phyloP scores from a whole-genome alignment of 2,888 invertebrate genomes.

The Campoplex nolae region DNA sequence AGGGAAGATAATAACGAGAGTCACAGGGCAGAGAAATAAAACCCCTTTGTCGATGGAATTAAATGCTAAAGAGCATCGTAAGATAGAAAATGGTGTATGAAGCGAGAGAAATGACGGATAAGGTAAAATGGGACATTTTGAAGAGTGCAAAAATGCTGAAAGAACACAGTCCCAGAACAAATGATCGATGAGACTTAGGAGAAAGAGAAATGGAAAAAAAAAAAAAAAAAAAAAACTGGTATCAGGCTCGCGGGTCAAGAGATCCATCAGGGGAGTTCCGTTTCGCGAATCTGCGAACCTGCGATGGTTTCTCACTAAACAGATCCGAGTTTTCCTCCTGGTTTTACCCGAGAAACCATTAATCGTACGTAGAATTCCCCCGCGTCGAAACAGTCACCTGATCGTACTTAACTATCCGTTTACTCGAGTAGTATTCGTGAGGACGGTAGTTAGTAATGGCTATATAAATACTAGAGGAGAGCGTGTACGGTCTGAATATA shows the following conservation, averaged over 20 bases:
- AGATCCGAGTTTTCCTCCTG: slow-evolving; percentile 65
- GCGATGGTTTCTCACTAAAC: slow-evolving; percentile 36
- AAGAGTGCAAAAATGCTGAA: not conserved
- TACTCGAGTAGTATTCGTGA: slow-evolving; percentile 23
- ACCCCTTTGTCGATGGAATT: not conserved
- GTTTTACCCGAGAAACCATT: slow-evolving; percentile 66
- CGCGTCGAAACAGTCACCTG: slow-evolving; percentile 60
- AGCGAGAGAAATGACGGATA: not conserved
- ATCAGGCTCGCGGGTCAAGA: slow-evolving; percentile 34
- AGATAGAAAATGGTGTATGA: slow-evolving; percentile 9
- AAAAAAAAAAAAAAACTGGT: slow-evolving; percentile 42
- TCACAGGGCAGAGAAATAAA: slow-evolving; percentile 19
- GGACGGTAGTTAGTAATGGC: slow-evolving; percentile 15
- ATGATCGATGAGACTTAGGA: slow-evolving; percentile 9
- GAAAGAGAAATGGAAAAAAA: not conserved
- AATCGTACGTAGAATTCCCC: slow-evolving; percentile 71
- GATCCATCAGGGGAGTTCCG: slow-evolving; percentile 37
- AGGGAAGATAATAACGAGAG: not conserved
- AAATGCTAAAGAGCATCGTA: slow-evolving; percentile 15
- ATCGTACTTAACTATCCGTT: slow-evolving; percentile 53
- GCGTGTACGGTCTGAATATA: slow-evolving; percentile 1
- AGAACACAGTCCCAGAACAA: not conserved
- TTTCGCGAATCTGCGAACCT: slow-evolving; percentile 44
- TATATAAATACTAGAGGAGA: slow-evolving; percentile 1
- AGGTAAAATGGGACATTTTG: not conserved